Evolutionary conservation across 2,797 vertebrate genomes (phyloP), one percentile per base, ranked within the genome.

Genomic region (Lophius americanus): DNA sequence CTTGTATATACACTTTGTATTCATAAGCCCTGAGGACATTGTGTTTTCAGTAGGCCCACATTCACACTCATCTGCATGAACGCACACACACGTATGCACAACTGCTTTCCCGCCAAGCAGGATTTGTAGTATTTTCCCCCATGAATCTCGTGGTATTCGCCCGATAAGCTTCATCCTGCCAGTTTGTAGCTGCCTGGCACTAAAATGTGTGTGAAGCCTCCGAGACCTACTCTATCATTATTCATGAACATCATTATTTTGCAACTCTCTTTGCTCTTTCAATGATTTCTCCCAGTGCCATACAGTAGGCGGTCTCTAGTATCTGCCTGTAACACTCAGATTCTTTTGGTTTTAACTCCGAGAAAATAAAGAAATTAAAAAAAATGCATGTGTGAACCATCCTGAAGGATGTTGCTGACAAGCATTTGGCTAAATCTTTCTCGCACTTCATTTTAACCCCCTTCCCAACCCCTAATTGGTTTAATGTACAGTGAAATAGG

Each of bases 401-500:
- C 68, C 59, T 46, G 55, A 83, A 82, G 81, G 35, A 38, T 76
- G 75, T 51, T 42, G 53, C 78, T 70, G 86, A 86, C 76, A 70
- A 84, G 79, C 60, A 53, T 82, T 88, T 68, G 81, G 68, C 54
- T 80, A 59, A 84, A 74, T 80, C 74, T 65, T 67, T 75, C 58
- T 5, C 78, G 70, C 72, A 39, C 58, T 78, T 68, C 76, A 75
- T 71, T 59, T 10, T 35, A 60, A 14, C 37, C 52, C 47, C 55
- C 7, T 44, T 59, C 39, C 46, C 5, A 3, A 55, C 66, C 55
- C 64, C n/a, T 90, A 89, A 85, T 91, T 90, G 89, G 85, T 80
- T 89, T 89, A 89, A 91, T 88, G 86, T 90, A 89, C 86, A 90
- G 88, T 91, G 85, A 89, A 89, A 88, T 83, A 77, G 69, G 75